Base-by-base conservation (phyloP, 2,888 invertebrate species). In the Agonopterix subpropinquella region DNA sequence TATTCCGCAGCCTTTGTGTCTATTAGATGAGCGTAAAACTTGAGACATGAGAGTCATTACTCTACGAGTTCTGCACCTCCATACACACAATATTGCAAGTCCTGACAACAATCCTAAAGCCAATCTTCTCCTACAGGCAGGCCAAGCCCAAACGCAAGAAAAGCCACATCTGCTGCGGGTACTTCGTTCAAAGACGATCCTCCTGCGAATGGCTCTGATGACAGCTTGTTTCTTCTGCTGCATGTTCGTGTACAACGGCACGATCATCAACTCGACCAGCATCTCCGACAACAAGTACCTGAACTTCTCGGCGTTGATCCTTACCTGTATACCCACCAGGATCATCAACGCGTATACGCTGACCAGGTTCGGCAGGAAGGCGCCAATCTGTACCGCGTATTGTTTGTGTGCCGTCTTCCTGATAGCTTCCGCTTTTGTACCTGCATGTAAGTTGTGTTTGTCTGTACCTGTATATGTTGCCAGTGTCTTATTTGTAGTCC, bases 201-300 rank as follows among this genome's bases (percentile, higher is more conserved):
- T 80, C 5, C 36, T 71, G 5, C 78, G 87, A 1, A 64, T 84
- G 47, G 65, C 70, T 0, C 55, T 91, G 80, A 79, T 82, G 41
- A 75, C 85, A 0, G 75, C 66, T 52, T 93, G 93, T 70, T 94
- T 94, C 92, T 89, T 94, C 52, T 92, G 94, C 47, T 92, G 92
- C 67, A 91, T 92, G 8, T 92, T 95, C 59, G 92, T 95, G 9
- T 94, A 92, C 77, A 95, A 92, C 64, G 95, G 95, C 0, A 80
- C 95, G 45, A 92, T 94, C 39, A 82, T 95, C 54, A 94, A 94
- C 80, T 92, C 95, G 0, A 92, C 93, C n/a, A 89, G 90, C 13
- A 81, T 96, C 45, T 90, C 91, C 41, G 95, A 95, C 11, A 92
- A 94, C 77, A 92, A 92, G 68, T 95, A 94, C 73, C 66, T 93